These are phyloP conservation scores for Venturia canescens DNA, from an alignment of 1,140 invertebrate genomes.

Conservation along the genomic window DNA sequence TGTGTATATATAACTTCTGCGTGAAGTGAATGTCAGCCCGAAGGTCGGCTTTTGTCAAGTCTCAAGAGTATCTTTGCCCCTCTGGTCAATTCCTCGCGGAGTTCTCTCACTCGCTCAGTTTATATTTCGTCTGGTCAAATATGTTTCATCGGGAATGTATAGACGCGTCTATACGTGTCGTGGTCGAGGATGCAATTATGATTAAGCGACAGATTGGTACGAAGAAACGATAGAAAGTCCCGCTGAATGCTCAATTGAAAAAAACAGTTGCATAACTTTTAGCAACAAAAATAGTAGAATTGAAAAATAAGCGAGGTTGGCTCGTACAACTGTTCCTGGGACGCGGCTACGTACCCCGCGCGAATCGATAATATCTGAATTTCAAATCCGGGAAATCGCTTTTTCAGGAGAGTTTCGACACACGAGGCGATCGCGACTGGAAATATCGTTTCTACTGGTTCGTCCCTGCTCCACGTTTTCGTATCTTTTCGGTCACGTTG, in stretches of 20 bases:
- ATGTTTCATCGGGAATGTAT: background rate
- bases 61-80: conserved; percentile 66
- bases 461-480: background rate
- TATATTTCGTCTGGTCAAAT: conserved; percentile 5
- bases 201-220: too few relatives aligned
- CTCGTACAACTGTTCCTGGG: too few relatives aligned
- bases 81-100: conserved; percentile 28
- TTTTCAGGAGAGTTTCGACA: background rate
- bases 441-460: background rate
- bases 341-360: too few relatives aligned
- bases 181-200: too few relatives aligned
- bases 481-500: background rate
- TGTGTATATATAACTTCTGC: conserved; percentile 13
- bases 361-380: background rate
- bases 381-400: background rate
- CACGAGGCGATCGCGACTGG: background rate
- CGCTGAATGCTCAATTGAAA: too few relatives aligned
- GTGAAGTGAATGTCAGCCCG: conserved; percentile 74
- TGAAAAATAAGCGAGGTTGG: too few relatives aligned
- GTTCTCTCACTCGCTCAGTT: conserved; percentile 8
- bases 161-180: background rate
- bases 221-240: too few relatives aligned
- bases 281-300: too few relatives aligned
- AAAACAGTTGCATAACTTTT: too few relatives aligned
- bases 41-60: conserved; percentile 77